phyloP scores from a whole-genome alignment of 1,140 invertebrate genomes.

The Dinothrombium tinctorium region DNA sequence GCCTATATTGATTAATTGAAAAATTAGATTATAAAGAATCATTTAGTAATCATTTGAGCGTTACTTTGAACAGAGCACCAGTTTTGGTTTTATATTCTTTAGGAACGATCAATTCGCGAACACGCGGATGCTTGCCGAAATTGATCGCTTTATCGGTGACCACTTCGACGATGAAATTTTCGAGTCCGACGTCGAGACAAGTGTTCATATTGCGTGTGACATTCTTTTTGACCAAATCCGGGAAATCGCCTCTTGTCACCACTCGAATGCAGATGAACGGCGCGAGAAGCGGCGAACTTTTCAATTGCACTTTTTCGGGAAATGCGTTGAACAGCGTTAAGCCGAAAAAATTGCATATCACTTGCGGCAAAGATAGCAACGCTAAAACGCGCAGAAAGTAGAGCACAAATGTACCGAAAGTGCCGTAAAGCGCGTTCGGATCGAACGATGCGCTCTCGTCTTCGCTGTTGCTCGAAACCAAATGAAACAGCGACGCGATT shows the following conservation, averaged over 20 bases:
- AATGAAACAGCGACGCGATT: constrained; percentile 42
- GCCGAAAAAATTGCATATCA: constrained; percentile 72
- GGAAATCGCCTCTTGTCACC: constrained; percentile 84
- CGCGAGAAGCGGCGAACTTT: constrained; percentile 64
- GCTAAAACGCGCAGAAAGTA: constrained; percentile 57
- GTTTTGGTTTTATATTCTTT: constrained; percentile 56
- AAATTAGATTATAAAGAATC: background rate
- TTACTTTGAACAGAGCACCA: constrained; percentile 64
- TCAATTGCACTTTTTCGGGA: constrained; percentile 67
- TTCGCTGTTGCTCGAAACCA: constrained; percentile 20
- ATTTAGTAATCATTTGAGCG: background rate
- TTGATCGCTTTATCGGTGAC: constrained; percentile 67
- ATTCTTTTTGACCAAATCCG: constrained; percentile 68
- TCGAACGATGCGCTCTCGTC: constrained; percentile 34
- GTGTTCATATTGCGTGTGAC: constrained; percentile 64
- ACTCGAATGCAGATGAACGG: constrained; percentile 87
- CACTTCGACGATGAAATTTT: constrained; percentile 92
- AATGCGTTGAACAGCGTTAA: constrained; percentile 81
- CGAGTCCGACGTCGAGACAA: constrained; percentile 64
- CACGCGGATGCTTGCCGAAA: constrained; percentile 32
- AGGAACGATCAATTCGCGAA: constrained; percentile 65
- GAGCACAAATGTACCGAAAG: constrained; percentile 33
- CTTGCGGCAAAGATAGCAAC: constrained; percentile 45
- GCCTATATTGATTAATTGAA: too few relatives aligned
- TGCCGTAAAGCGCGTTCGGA: constrained; percentile 54